These are phyloP conservation scores for Oryzaephilus surinamensis DNA, from an alignment of 1,140 invertebrate species.

Conservation along the genomic window DNA sequence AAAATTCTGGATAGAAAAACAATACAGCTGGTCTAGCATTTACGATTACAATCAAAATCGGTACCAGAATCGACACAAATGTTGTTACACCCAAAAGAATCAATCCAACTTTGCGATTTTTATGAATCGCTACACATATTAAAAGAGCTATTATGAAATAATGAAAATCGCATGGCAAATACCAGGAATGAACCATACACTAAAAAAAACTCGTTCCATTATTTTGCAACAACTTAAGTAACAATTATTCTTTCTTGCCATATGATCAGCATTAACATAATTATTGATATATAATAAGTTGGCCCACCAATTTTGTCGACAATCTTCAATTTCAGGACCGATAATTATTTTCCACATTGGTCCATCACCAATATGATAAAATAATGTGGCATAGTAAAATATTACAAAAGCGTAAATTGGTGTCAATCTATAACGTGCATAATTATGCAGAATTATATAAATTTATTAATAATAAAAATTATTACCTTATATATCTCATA, in stretches of 20 bases:
- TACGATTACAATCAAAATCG: conserved; percentile 39
- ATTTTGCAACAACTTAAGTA: too few species aligned
- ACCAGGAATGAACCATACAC: conserved; percentile 67
- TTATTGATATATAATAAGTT: conserved; percentile 51
- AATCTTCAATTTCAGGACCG: conserved; percentile 25
- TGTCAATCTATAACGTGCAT: conserved; percentile 26
- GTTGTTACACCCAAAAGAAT: conserved; percentile 17
- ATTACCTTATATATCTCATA: conserved; percentile 44
- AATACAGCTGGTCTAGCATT: conserved; percentile 38
- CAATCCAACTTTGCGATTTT: conserved; percentile 26
- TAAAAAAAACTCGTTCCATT: conserved; percentile 32
- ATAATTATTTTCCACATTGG: conserved; percentile 30
- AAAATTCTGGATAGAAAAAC: conserved; percentile 42
- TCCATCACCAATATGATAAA: conserved; percentile 26
- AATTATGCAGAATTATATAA: too few species aligned
- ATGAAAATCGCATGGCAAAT: conserved; percentile 67
- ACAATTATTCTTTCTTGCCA: conserved; percentile 24
- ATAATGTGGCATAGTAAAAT: conserved; percentile 29
- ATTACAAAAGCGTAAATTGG: conserved; percentile 30
- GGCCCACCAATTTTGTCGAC: conserved; percentile 37
- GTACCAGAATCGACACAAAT: conserved; percentile 28
- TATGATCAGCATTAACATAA: conserved; percentile 37
- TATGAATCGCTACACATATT: conserved; percentile 42
- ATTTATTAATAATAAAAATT: conserved; percentile 5
- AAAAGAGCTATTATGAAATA: conserved; percentile 54